Conservation (phyloP, 2,888 invertebrate species). For the Luperina testacea region DNA sequence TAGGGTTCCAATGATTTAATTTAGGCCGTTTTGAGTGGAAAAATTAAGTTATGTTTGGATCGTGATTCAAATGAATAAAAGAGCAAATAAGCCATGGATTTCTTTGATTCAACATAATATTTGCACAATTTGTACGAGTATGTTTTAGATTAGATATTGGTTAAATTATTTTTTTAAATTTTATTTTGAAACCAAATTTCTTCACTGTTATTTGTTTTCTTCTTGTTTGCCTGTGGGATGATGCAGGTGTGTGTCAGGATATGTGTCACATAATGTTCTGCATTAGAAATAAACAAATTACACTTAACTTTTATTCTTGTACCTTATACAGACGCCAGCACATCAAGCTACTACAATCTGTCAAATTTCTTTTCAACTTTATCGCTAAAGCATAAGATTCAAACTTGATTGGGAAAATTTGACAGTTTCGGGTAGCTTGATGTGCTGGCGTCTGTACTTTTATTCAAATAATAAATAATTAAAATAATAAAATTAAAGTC, state of each 20-base stretch:
- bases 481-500: too few relatives aligned
- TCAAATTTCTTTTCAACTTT: too few relatives aligned
- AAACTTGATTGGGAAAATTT: too few relatives aligned
- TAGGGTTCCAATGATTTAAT: constrained; percentile 45
- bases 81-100: not conserved
- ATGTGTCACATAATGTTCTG: not conserved
- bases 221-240: not conserved
- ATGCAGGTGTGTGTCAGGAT: not conserved
- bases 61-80: not conserved
- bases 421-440: too few relatives aligned
- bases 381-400: too few relatives aligned
- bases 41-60: constrained; percentile 22
- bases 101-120: not conserved
- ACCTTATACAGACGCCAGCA: too few relatives aligned
- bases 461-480: too few relatives aligned
- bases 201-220: not conserved
- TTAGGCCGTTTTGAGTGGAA: constrained; percentile 23
- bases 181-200: not conserved
- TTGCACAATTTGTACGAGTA: not conserved
- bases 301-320: too few relatives aligned
- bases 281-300: not conserved
- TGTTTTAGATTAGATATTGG: too few relatives aligned
- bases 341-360: too few relatives aligned
- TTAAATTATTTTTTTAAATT: too few relatives aligned
- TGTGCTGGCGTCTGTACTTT: too few relatives aligned